phyloP scores from a whole-genome alignment of 2,888 invertebrate species.

The Leptodirus hochenwartii region DNA sequence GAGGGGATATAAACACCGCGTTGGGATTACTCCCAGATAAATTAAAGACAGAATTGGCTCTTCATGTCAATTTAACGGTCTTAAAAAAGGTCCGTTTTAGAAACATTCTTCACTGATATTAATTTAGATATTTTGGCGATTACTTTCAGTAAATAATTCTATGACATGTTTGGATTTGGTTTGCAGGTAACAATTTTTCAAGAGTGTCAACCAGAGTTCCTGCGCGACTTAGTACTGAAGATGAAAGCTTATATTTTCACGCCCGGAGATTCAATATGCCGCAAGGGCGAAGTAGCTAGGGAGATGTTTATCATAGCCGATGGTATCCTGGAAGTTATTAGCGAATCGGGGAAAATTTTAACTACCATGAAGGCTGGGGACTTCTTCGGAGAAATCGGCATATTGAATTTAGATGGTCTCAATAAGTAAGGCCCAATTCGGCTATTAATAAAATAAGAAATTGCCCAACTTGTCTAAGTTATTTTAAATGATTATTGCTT shows the following conservation, averaged over 20 bases:
- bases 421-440: slow-evolving; percentile 56
- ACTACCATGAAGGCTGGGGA: slow-evolving; percentile 96
- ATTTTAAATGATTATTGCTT: no score
- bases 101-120: slow-evolving; percentile 8
- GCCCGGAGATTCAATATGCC: slow-evolving; percentile 90
- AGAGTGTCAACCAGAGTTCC: slow-evolving; percentile 94
- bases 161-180: not conserved
- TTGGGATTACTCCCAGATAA: slow-evolving; percentile 87
- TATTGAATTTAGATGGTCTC: slow-evolving; percentile 83
- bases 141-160: not conserved
- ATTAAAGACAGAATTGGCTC: slow-evolving; percentile 87
- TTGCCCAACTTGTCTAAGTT: not conserved
- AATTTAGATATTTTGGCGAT: slow-evolving; percentile 2
- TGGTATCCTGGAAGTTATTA: slow-evolving; percentile 88
- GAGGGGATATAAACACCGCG: slow-evolving; percentile 90
- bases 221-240: slow-evolving; percentile 90
- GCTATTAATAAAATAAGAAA: not conserved
- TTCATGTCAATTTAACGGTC: slow-evolving; percentile 89
- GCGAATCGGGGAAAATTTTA: slow-evolving; percentile 79
- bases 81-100: slow-evolving; percentile 63
- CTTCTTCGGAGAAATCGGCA: slow-evolving; percentile 96
- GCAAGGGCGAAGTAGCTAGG: slow-evolving; percentile 74
- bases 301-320: slow-evolving; percentile 99
- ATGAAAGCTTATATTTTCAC: slow-evolving; percentile 98
- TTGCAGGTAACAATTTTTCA: slow-evolving; percentile 81